A percentile compares a stretch with the other conserved stretches of the same genome.
Evolutionary conservation across 2,888 invertebrate genomes (phyloP).

Genomic region (Oithona nana): DNA sequence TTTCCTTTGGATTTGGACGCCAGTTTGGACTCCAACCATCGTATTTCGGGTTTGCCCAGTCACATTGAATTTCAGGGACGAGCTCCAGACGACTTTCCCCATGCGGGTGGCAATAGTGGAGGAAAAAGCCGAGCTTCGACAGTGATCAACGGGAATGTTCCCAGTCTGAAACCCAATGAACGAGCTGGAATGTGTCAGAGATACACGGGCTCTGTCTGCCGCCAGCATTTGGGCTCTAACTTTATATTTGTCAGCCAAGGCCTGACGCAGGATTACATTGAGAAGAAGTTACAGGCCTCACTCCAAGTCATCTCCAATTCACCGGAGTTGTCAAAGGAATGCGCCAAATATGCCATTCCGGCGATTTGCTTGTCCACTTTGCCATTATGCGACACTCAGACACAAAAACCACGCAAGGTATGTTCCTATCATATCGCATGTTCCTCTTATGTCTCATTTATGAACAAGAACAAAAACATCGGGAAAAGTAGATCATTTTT

Average conservation of each 20-base stretch:
- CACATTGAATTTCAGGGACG: constrained; percentile 10
- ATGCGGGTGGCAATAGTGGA: no score
- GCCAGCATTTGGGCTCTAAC: constrained; percentile 6
- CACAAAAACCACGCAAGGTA: constrained; percentile 20
- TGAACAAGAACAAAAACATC: no score
- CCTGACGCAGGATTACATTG: constrained; percentile 15
- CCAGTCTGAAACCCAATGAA: constrained; percentile 15
- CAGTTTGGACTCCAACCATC: background rate
- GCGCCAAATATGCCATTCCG: constrained; percentile 68
- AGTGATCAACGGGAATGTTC: background rate
- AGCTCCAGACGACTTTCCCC: background rate
- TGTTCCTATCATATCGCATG: no score
- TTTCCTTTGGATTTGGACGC: constrained; percentile 10
- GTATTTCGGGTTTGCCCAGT: background rate
- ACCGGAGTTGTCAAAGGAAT: constrained; percentile 26
- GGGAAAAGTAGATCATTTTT: no score
- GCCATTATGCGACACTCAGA: constrained; percentile 57
- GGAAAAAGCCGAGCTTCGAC: background rate
- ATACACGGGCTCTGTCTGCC: constrained; percentile 62
- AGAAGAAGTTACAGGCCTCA: constrained; percentile 12
- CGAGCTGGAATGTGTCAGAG: constrained; percentile 35
- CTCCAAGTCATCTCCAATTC: constrained; percentile 12
- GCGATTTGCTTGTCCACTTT: constrained; percentile 79
- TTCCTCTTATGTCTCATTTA: no score
- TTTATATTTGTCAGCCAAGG: constrained; percentile 9